Base-by-base conservation (phyloP, 2,797 vertebrate species). In the Amblyopsis hoosieri region DNA sequence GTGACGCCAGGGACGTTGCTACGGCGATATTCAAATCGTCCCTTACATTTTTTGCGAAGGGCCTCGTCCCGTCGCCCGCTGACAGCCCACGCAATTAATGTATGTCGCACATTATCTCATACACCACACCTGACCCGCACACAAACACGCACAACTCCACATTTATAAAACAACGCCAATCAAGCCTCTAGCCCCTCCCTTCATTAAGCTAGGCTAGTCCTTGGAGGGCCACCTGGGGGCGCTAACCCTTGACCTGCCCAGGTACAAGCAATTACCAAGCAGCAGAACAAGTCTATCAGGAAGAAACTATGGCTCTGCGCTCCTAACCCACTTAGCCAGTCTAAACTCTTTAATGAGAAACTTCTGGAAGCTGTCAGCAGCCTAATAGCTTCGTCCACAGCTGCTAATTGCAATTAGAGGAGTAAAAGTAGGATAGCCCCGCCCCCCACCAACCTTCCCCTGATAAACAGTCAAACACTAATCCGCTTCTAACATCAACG, bases 11-110 rank as follows among this genome's bases (percentile, higher is more conserved):
- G 68, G 76, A 77, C 49, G 53, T 62, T 72, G 66, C 66, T 74
- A 61, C 19, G 52, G 62, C 54, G 87, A 89, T 90, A 92, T 91
- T 92, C 82, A 91, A 89, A 92, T 91, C 82, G 87, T 88, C 83
- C 85, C 80, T 87, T 79, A 86, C 82, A 80, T 89, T 75, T 87
- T 29, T 80, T 68, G 79, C 73, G 72, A 74, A 66, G 69, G 75
- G 78, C 67, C 57, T 83, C 64, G 62, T 31, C 31, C 13, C 79
- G 77, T 67, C 74, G 55, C 52, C 67, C 61, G 54, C 75, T 88
- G 87, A 89, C 79, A 85, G 81, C 76, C 83, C 79, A 80, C 87
- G 90, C 89, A 89, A 90, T 90, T 91, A 89, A 90, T 90, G 88
- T 90, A 79, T 88, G 84, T 89, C 71, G 71, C 77, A 86, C 83